Evolutionary conservation across 2,113 vertebrate genomes (phyloP), one percentile per base, ranked within the genome.

Genomic region (Scytalopus superciliaris): DNA sequence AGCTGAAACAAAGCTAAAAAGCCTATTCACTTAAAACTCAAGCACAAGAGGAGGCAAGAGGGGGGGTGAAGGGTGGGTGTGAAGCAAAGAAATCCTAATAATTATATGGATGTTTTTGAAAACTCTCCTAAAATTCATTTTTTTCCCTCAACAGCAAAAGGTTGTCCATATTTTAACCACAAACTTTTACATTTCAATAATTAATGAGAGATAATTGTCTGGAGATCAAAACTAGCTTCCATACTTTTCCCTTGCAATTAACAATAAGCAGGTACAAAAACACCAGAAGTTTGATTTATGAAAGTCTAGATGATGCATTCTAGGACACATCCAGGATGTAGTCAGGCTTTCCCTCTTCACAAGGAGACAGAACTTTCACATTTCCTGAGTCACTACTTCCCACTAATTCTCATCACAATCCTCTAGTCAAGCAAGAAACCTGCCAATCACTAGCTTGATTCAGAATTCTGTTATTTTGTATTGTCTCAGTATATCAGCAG

Each of bases 1-100:
- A 93, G 55, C 70, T 79, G 70, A 89, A 94, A 91, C 33, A 93
- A 79, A 92, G 47, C 67, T 83, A 76, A 92, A 94, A 85, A 69
- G 28, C 67, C 49, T 52, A 69, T 76, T 87, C 45, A 47, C 30
- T 87, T 93, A 59, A 89, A 95, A 85, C 15, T 42, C 55, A 55
- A 83, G 45, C 47, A 81, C 10, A 83, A 62, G 28, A 6, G 8
- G 24, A n/a, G n/a, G n/a, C n/a, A n/a, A n/a, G n/a, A n/a, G n/a
- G n/a, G n/a, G n/a, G n/a, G n/a, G n/a, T n/a, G n/a, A n/a, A n/a
- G n/a, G n/a, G n/a, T n/a, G n/a, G n/a, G n/a, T n/a, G n/a, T n/a
- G n/a, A n/a, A n/a, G n/a, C 2, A 1, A 81, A 67, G 2, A 57
- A 87, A 72, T 53, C 14, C 22, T 81, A 68, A 72, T 19, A 87